Percentiles rank a stretch among this genome's conserved stretches.
Conservation (phyloP, 2,797 vertebrate genomes). For the Choloepus didactylus region DNA sequence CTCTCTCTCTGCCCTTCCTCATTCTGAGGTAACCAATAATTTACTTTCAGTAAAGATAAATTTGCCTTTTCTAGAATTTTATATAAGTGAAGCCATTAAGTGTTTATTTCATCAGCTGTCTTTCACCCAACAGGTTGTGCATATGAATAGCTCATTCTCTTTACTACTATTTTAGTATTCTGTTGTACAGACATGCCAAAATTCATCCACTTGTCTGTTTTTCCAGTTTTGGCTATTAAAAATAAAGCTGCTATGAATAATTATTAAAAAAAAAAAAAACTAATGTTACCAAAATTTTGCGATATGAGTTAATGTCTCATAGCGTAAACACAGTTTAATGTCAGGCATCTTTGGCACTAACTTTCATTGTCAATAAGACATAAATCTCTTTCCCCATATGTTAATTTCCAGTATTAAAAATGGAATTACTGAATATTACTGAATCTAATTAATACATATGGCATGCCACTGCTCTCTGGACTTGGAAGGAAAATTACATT, state of each 20-base stretch:
- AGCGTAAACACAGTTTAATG: background rate
- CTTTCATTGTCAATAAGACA: background rate
- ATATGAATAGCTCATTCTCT: background rate
- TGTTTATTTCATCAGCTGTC: background rate
- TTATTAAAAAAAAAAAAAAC: too few relatives aligned
- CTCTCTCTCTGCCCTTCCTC: background rate
- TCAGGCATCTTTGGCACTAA: background rate
- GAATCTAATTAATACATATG: background rate
- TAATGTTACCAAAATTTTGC: constrained; percentile 51
- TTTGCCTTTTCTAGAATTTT: too few relatives aligned
- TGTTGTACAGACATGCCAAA: background rate
- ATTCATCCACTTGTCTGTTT: background rate
- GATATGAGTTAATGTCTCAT: background rate
- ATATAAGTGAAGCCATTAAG: too few relatives aligned
- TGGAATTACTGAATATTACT: background rate
- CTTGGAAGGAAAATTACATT: background rate
- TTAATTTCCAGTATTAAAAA: constrained; percentile 50
- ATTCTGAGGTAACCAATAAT: background rate
- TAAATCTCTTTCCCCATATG: background rate
- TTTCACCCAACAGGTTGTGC: background rate
- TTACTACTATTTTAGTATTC: background rate
- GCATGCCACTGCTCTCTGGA: background rate
- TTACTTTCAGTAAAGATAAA: background rate
- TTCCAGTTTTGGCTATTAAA: background rate
- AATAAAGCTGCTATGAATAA: too few relatives aligned